These are phyloP conservation scores for Malurus melanocephalus DNA, from an alignment of 2,113 vertebrate species.

Conservation along the genomic window DNA sequence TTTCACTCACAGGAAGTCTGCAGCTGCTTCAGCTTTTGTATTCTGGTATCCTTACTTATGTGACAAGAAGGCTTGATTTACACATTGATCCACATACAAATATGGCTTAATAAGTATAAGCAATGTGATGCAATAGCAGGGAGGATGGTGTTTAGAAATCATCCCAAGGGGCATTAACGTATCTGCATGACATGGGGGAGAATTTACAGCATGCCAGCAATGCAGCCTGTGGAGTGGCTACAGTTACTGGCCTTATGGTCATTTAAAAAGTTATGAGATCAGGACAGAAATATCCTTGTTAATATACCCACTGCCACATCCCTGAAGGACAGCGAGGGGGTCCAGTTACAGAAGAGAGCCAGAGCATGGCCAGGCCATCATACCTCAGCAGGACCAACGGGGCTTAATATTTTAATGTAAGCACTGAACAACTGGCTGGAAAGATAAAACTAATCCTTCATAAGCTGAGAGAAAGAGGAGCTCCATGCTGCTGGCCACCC, in stretches of 20 bases:
- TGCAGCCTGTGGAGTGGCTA: background rate
- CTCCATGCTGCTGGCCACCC: conserved; percentile 47
- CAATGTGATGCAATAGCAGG: conserved; percentile 30
- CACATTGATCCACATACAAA: conserved; percentile 1
- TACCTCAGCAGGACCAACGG: background rate
- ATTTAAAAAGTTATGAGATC: conserved; percentile 24
- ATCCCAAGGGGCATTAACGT: background rate
- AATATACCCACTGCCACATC: conserved; percentile 4
- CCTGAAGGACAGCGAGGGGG: conserved; percentile 25
- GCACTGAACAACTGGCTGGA: conserved; percentile 67
- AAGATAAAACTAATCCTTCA: conserved; percentile 70
- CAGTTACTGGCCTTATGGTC: background rate
- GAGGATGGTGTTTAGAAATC: background rate
- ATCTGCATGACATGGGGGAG: background rate
- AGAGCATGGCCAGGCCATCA: background rate
- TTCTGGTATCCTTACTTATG: background rate
- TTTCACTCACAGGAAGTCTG: background rate
- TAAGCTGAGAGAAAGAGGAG: conserved; percentile 66
- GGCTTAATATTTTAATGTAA: conserved; percentile 58
- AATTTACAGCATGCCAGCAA: background rate
- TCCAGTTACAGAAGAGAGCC: background rate
- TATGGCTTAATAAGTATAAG: conserved; percentile 15
- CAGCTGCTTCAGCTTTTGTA: conserved; percentile 31
- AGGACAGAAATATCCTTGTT: conserved; percentile 52
- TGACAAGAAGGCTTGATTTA: conserved; percentile 28